Base-by-base conservation (phyloP, 1,140 invertebrate species). In the Camponotus vicinus region DNA sequence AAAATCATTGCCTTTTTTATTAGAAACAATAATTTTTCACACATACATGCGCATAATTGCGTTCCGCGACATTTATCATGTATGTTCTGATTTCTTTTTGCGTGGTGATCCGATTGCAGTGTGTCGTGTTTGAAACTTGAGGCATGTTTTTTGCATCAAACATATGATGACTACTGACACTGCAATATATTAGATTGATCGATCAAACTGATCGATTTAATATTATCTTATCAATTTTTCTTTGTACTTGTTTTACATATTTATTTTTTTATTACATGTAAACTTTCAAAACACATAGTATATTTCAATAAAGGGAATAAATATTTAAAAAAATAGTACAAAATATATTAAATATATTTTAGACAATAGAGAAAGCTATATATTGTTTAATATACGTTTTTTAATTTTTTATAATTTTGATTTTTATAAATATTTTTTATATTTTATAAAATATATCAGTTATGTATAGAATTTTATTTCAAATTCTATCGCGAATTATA, bases 91-190 rank as follows among this genome's bases (percentile, higher is more conserved):
- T 80, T 55, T 80, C 40, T 57, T 78, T 27, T 66, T 66, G 13
- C 32, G 9, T 15, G 3, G 45, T 34, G 45, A 66, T 66, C 32
- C 57, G 11, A 21, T 70, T 69, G 64, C 69, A 34, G 27, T 34
- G n/a, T 40, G 59, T 64, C 75, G 27, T 55, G 76, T 80, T 70
- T 57, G 32, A 69, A 78, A 79, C 63, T 37, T 0, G 32, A 69
- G 52, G 45, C 21, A 40, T 80, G 34, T 80, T 80, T 80, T 69
- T 40, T 70, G 63, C 32, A 69, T 67, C 7, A 13, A 7, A 2
- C 18, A 63, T 21, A 15, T 32, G 27, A 27, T 34, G 42, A 66
- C 69, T 27, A 11, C 15, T 32, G 18, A 37, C 9, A 69, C 18
- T 15, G 42, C 34, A 27, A 70, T 21, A 34, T n/a, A 27, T 80